These are phyloP conservation scores for Oostethus manadensis DNA, from an alignment of 2,113 vertebrate genomes.

Conservation along the genomic window DNA sequence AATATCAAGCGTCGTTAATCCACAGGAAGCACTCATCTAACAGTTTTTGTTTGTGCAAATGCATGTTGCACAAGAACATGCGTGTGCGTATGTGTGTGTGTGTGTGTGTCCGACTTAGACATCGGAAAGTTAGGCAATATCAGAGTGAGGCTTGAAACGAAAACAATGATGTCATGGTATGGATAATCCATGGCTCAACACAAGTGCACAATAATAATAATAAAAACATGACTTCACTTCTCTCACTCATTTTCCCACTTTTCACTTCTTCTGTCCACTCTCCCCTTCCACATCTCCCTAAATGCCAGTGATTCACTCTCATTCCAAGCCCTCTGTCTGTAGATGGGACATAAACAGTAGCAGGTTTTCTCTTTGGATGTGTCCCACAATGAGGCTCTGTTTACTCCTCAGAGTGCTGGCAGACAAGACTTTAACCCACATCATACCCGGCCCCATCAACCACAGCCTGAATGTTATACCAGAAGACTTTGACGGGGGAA, in stretches of 20 bases:
- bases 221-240: conserved; percentile 69
- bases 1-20: conserved; percentile 19
- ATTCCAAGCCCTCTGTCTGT: conserved; percentile 48
- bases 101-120: conserved; percentile 27
- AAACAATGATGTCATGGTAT: conserved; percentile 72
- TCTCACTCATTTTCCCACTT: conserved; percentile 18
- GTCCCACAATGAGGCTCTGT: conserved; percentile 73
- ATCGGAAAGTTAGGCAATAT: conserved; percentile 55
- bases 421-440: conserved; percentile 68
- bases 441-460: conserved; percentile 59
- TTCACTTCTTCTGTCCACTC: conserved; percentile 44
- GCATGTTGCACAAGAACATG: background rate
- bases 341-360: conserved; percentile 68
- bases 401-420: conserved; percentile 64
- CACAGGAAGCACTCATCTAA: conserved; percentile 16
- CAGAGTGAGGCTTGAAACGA: conserved; percentile 52
- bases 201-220: conserved; percentile 71
- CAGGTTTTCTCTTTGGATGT: conserved; percentile 43
- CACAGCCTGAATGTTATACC: conserved; percentile 64
- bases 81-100: conserved; percentile 11
- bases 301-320: conserved; percentile 61
- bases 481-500: conserved; percentile 27
- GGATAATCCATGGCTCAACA: conserved; percentile 68
- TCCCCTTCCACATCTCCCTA: conserved; percentile 45
- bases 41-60: conserved; percentile 34